These are phyloP conservation scores for Fissipunctia ypsillon DNA, from an alignment of 2,888 invertebrate species.

Conservation along the genomic window DNA sequence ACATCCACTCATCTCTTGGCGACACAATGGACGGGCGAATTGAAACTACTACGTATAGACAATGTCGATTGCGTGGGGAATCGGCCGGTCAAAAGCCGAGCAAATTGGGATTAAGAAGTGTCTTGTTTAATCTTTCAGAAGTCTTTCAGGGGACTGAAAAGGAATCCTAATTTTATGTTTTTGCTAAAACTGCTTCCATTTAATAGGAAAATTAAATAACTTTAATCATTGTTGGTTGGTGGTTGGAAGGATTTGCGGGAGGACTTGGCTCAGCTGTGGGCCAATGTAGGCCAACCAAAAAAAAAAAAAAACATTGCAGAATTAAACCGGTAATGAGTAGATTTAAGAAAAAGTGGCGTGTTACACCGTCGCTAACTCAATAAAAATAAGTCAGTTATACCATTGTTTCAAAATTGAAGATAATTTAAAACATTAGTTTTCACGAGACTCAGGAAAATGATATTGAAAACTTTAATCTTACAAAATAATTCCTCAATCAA, in stretches of 20 bases:
- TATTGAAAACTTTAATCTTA: constrained; percentile 2
- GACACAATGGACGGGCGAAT: constrained; percentile 87
- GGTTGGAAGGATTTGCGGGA: too few relatives aligned
- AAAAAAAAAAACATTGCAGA: too few relatives aligned
- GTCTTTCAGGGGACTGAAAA: constrained; percentile 11
- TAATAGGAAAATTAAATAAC: too few relatives aligned
- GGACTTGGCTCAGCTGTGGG: too few relatives aligned
- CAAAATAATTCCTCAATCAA: constrained; percentile 15
- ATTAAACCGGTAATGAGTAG: too few relatives aligned
- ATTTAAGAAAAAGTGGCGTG: background rate
- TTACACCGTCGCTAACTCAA: background rate
- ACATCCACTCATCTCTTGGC: constrained; percentile 86
- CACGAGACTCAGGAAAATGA: background rate
- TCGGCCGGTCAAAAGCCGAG: constrained; percentile 77
- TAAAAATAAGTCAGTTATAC: too few relatives aligned
- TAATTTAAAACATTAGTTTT: background rate
- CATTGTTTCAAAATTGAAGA: background rate
- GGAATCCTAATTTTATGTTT: constrained; percentile 15
- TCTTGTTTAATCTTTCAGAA: constrained; percentile 44
- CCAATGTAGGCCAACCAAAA: too few relatives aligned
- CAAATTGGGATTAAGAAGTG: constrained; percentile 64
- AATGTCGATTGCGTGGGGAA: constrained; percentile 82
- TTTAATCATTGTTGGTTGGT: too few relatives aligned
- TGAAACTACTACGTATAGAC: constrained; percentile 87
- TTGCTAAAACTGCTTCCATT: too few relatives aligned